Evolutionary conservation across 2,113 vertebrate genomes (phyloP).

Genomic region (Capricornis sumatraensis): DNA sequence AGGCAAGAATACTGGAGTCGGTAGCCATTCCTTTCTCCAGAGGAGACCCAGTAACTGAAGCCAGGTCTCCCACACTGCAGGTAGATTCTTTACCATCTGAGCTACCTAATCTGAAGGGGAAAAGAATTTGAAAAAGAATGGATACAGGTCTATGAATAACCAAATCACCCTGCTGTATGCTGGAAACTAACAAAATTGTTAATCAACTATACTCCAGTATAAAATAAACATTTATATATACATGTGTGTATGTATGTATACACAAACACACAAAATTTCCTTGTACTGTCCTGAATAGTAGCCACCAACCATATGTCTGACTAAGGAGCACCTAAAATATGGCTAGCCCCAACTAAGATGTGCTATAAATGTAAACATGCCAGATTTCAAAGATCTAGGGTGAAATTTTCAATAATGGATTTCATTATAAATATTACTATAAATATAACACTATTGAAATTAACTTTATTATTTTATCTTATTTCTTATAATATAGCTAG

Average conservation of each 20-base stretch:
- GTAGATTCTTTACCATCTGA: not conserved
- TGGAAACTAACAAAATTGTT: not conserved
- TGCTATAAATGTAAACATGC: not conserved
- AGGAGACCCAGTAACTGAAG: not conserved
- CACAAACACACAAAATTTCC: not conserved
- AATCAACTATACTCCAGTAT: not conserved
- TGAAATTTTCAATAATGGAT: not conserved
- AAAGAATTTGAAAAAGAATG: not conserved
- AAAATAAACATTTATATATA: not conserved
- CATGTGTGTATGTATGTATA: not conserved
- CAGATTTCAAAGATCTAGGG: not conserved
- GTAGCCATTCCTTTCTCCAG: not conserved
- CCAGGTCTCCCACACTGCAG: not conserved
- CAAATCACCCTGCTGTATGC: not conserved
- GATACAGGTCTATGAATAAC: not conserved
- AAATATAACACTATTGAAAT: not conserved
- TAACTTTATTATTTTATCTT: not conserved
- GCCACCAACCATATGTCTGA: not conserved
- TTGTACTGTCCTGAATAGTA: not conserved
- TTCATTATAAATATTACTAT: not conserved
- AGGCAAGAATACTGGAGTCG: not conserved
- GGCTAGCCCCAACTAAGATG: not conserved
- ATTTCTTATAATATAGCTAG: not conserved
- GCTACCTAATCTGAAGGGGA: not conserved
- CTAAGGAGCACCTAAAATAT: not conserved